Percentiles rank a stretch among this genome's conserved stretches.
phyloP scores from a whole-genome alignment of 2,797 vertebrate species.

The Apogon hyalosoma region DNA sequence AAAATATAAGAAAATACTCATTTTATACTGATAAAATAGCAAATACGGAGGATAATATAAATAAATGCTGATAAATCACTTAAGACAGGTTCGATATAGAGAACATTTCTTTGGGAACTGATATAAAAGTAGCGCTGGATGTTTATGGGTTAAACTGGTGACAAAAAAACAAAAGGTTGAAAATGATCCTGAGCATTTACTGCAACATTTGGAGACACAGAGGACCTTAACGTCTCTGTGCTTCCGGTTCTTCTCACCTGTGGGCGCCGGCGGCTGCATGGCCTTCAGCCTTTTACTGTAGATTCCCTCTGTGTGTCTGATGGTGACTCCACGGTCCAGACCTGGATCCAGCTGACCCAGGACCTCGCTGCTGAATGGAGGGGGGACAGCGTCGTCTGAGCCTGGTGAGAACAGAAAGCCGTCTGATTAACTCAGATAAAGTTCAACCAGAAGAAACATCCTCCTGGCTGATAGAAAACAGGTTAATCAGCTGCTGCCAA shows the following conservation, averaged over 20 bases:
- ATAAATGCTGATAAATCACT: too few relatives aligned
- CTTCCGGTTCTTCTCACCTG: slow-evolving; percentile 56
- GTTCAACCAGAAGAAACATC: not conserved
- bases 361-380: slow-evolving; percentile 74
- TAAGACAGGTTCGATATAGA: too few relatives aligned
- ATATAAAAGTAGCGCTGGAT: too few relatives aligned
- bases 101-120: too few relatives aligned
- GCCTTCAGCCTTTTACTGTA: slow-evolving; percentile 79
- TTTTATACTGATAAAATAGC: too few relatives aligned
- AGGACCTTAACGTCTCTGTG: too few relatives aligned
- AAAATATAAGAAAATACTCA: too few relatives aligned
- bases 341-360: slow-evolving; percentile 67
- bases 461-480: not conserved
- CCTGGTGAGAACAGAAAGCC: slow-evolving; percentile 67
- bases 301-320: slow-evolving; percentile 80
- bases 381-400: slow-evolving; percentile 82
- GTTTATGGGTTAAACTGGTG: too few relatives aligned
- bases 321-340: slow-evolving; percentile 50
- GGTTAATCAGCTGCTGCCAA: not conserved
- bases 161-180: too few relatives aligned
- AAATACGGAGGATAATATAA: too few relatives aligned
- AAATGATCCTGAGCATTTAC: too few relatives aligned
- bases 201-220: not conserved
- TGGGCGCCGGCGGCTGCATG: slow-evolving; percentile 21
- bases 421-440: slow-evolving; percentile 19